A percentile compares a stretch with the other conserved stretches of the same genome.
These are phyloP conservation scores for Strix aluco DNA, from an alignment of 2,113 vertebrate genomes.

Conservation along the genomic window DNA sequence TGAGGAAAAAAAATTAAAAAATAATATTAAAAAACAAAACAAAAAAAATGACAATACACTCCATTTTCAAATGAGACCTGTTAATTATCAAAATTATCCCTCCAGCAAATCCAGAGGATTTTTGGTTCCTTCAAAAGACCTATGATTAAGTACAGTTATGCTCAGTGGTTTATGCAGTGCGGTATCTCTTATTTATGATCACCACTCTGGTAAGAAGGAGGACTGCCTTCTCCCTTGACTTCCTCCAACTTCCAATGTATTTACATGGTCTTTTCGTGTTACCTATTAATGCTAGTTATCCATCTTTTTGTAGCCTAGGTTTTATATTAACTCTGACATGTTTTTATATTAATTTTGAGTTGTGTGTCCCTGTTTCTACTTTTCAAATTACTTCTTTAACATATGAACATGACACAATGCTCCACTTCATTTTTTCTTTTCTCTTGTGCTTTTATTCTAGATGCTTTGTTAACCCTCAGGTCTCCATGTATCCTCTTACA, in stretches of 20 bases:
- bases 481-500: background rate
- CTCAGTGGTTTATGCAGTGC: background rate
- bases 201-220: background rate
- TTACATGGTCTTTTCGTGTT: background rate
- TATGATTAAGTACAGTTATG: background rate
- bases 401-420: accelerated
- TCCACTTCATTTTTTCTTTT: background rate
- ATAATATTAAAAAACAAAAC: background rate
- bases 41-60: background rate
- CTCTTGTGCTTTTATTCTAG: background rate
- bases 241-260: background rate
- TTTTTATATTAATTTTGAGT: background rate
- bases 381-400: background rate
- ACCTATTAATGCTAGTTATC: background rate
- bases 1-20: background rate
- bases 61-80: background rate
- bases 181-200: background rate
- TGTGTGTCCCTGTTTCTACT: background rate
- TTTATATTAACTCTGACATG: background rate
- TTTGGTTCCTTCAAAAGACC: background rate
- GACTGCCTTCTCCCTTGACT: accelerated
- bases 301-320: background rate
- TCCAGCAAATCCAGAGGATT: background rate
- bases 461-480: background rate
- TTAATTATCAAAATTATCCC: background rate